Percentiles rank a stretch among this genome's conserved stretches.
Conservation (phyloP, 2,797 vertebrate species). For the Schizopygopsis malacanthus region DNA sequence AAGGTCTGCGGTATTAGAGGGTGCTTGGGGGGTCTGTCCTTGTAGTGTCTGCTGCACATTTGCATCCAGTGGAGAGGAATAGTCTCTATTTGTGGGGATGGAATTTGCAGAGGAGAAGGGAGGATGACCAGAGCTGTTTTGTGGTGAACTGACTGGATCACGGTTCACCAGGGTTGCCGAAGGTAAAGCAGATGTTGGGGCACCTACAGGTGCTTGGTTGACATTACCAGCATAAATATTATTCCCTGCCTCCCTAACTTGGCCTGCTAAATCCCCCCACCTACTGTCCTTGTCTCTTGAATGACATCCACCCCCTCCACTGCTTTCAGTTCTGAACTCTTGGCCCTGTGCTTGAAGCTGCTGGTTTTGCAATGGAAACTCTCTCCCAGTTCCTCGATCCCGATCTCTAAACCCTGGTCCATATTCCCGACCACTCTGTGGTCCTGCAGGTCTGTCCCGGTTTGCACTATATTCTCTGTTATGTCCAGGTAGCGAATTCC, state of each 20-base stretch:
- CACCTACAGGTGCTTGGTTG: slow-evolving; percentile 73
- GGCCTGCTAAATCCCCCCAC: slow-evolving; percentile 80
- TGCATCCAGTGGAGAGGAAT: slow-evolving; percentile 73
- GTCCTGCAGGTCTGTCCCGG: slow-evolving; percentile 74
- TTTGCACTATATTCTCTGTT: slow-evolving; percentile 75
- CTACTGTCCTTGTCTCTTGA: slow-evolving; percentile 82
- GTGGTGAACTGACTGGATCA: slow-evolving; percentile 77
- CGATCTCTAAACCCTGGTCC: slow-evolving; percentile 83
- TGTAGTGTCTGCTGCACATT: slow-evolving; percentile 71
- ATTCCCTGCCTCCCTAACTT: slow-evolving; percentile 73
- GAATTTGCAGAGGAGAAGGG: slow-evolving; percentile 72
- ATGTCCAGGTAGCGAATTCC: slow-evolving; percentile 71
- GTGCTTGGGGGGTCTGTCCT: slow-evolving; percentile 69
- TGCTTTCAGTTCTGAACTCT: slow-evolving; percentile 77
- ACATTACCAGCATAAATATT: slow-evolving; percentile 75
- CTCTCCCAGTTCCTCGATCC: slow-evolving; percentile 80
- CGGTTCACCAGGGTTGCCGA: slow-evolving; percentile 73
- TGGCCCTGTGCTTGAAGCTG: slow-evolving; percentile 75
- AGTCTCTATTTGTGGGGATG: slow-evolving; percentile 77
- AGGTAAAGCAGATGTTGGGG: slow-evolving; percentile 71
- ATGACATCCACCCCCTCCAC: slow-evolving; percentile 69
- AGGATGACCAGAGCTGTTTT: slow-evolving; percentile 74
- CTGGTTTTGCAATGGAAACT: slow-evolving; percentile 77
- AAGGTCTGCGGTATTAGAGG: slow-evolving; percentile 71
- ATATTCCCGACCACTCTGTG: slow-evolving; percentile 73